Evolutionary conservation across 2,888 invertebrate species (phyloP), one percentile per base, ranked within the genome.

Genomic region (Aleiodes leptofemur): DNA sequence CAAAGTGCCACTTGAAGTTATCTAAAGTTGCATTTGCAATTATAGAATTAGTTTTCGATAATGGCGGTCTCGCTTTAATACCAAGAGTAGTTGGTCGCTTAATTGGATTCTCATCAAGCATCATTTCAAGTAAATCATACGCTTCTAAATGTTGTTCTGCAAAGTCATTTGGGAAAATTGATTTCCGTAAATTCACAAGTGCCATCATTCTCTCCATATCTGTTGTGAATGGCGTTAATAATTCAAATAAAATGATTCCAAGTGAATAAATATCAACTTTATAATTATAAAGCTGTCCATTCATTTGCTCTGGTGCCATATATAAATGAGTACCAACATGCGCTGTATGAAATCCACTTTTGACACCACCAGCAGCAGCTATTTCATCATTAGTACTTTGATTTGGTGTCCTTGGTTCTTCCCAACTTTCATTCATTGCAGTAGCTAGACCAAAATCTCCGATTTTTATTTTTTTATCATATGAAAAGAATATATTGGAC

Each of bases 371-470:
- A 68, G 23, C 23, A 23, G 23, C 23, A 23, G 23, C 23, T 23
- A 14, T 59, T 50, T 74, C 29, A 29, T 13, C 29, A 43, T 23
- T 23, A 23, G 23, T 23, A 23, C 29, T 31, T 16, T 55, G 53
- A 75, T 56, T 74, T 73, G 53, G 86, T 84, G 68, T 53, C 7
- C 73, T 29, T n/a, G 68, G 75, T 79, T 81, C 86, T 78, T 89
- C 88, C 29, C 89, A 90, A 72, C 90, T 91, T 82, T 94, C 94
- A 61, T 92, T 92, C 92, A 96, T 95, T 29, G 95, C 94, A 4
- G 98, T 98, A 11, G 97, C 99, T n/a, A 99, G 92, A 0, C 99
- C 99, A 90, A 99, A 99, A 91, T 99, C 99, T 0, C 99, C 99
- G 73, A 99, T 96, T 91, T 99, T 99, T 8, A 99, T 94, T 84